These are phyloP conservation scores for Sinocyclocheilus grahami DNA, from an alignment of 2,113 vertebrate genomes.

Conservation along the genomic window DNA sequence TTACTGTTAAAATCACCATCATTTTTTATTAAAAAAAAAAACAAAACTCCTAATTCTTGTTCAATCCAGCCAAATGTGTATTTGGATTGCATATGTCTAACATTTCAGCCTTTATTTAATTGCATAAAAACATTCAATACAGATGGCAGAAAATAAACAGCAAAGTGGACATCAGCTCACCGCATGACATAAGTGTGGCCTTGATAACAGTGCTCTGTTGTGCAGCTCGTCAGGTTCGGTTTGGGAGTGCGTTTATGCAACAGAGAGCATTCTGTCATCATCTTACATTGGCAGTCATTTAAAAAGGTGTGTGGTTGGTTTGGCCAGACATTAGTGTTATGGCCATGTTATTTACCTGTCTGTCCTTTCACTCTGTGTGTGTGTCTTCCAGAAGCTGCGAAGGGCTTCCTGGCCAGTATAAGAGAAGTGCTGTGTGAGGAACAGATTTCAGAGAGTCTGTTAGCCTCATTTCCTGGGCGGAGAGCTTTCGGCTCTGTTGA, in stretches of 20 bases:
- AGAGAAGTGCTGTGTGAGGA: slow-evolving; percentile 65
- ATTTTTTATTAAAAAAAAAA: too few species aligned
- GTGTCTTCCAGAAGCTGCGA: slow-evolving; percentile 1
- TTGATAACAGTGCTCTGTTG: slow-evolving; percentile 3
- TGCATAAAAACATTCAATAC: background rate
- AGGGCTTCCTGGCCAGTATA: slow-evolving; percentile 60
- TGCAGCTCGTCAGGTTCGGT: background rate
- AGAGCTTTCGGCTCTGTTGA: slow-evolving; percentile 68
- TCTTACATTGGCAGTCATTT: slow-evolving; percentile 47
- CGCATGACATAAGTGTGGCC: background rate
- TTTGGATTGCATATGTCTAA: background rate
- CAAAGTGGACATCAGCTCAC: background rate
- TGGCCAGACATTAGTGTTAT: slow-evolving; percentile 53
- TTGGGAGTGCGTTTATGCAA: background rate
- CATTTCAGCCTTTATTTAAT: background rate
- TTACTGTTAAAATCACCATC: too few species aligned
- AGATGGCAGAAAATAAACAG: background rate
- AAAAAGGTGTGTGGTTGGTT: slow-evolving; percentile 55
- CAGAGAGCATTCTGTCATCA: slow-evolving; percentile 15
- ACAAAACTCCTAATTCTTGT: too few species aligned
- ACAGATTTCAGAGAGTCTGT: slow-evolving; percentile 77
- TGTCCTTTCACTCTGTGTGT: slow-evolving; percentile 37
- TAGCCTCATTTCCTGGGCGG: slow-evolving; percentile 91
- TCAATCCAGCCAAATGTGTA: background rate
- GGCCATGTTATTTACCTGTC: slow-evolving; percentile 62